Evolutionary conservation across 2,113 vertebrate genomes (phyloP), one percentile per base, ranked within the genome.

Genomic region (Accipiter cooperii): DNA sequence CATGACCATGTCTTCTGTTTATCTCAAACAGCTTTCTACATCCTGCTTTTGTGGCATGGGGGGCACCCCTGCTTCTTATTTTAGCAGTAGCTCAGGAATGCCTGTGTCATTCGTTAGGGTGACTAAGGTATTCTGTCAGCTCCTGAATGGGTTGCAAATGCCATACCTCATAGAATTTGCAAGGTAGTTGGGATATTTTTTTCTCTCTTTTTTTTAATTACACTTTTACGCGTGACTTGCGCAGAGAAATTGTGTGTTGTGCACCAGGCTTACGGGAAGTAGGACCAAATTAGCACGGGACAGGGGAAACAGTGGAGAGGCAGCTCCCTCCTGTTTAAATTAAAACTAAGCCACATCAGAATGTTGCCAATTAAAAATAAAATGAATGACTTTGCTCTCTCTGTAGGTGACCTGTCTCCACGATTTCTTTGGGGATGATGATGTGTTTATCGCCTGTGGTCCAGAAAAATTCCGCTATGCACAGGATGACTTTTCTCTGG

Each of bases 391-490:
- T 98, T 79, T 97, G 76, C 91, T 98, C 94, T 97, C 92, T 94
- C 93, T 74, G 29, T 42, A 99, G 99, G 99, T 99, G 76, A 99
- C 99, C 94, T 99, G 99, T 96, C 99, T 99, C n/a, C 99, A 99
- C 42, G 99, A 99, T 97, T 99, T 99, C 98, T 99, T 99, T 88
- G 99, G 99, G 5, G 99, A 99, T 8, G 99, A 99, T 13, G 99
- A 99, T 28, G 99, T 99, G 86, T 99, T 99, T 92, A 99, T 99
- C 65, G 99, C 99, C 79, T 99, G 99, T 65, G 99, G 99, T 76
- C 99, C 99, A 36, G 99, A 99, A 96, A 99, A 99, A 93, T 99
- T 99, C 97, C 99, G 99, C 98, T 99, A 99, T 6, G 99, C 99
- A 81, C 99, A 99, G 96, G 99, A 99, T 34, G 99, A 99, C 97